Evolutionary conservation across 1,140 invertebrate species (phyloP).

Genomic region (Drosophila ironensis): DNA sequence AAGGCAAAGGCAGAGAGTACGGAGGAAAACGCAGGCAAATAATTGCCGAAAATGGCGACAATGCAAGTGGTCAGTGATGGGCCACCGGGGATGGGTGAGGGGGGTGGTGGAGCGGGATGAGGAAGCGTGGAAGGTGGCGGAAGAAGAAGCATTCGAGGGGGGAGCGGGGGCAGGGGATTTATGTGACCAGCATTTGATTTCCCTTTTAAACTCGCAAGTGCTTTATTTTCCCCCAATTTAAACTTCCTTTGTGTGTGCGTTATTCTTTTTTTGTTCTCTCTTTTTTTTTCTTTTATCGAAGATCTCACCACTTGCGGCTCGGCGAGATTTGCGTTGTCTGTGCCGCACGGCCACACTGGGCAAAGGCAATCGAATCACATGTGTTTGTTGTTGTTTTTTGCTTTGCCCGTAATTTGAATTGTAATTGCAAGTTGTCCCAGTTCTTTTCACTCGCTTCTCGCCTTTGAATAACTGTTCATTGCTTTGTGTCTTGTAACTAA

Average conservation of each 20-base stretch:
- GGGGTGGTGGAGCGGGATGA: not conserved
- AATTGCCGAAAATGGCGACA: constrained; percentile 80
- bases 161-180: constrained; percentile 67
- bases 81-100: constrained; percentile 20
- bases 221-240: not conserved
- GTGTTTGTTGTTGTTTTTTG: constrained; percentile 61
- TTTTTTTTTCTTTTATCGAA: not conserved
- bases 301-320: not conserved
- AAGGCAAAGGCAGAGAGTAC: not conserved
- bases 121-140: constrained; percentile 24
- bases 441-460: not conserved
- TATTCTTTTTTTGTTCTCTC: too few relatives aligned
- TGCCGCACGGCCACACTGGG: constrained; percentile 61
- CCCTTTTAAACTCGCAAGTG: too few relatives aligned
- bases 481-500: too few relatives aligned
- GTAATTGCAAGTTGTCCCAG: constrained; percentile 40
- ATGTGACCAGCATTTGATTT: too few relatives aligned
- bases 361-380: constrained; percentile 59
- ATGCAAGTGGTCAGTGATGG: constrained; percentile 52
- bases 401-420: too few relatives aligned
- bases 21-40: constrained; percentile 41
- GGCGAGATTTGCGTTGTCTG: too few relatives aligned
- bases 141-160: constrained; percentile 12
- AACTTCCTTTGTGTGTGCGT: not conserved
- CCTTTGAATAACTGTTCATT: not conserved